Evolutionary conservation across 2,797 vertebrate genomes (phyloP).

Genomic region (Peromyscus nudipes): DNA sequence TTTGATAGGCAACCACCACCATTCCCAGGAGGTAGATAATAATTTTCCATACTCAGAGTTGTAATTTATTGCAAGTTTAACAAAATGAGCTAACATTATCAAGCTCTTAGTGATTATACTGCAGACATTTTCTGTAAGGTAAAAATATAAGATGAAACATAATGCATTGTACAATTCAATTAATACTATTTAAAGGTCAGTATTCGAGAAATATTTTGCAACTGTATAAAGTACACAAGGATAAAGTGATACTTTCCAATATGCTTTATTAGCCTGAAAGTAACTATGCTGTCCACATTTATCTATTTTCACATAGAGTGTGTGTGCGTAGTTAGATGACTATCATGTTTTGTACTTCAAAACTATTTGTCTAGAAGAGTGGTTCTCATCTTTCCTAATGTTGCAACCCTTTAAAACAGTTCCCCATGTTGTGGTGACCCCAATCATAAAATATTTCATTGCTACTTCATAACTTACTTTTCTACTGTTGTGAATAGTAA

Average conservation of each 20-base stretch:
- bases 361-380: not conserved
- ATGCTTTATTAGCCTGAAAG: not conserved
- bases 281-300: not conserved
- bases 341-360: not conserved
- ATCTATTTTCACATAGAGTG: not conserved
- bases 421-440: too few species aligned
- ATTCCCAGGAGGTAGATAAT: not conserved
- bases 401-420: too few species aligned
- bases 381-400: not conserved
- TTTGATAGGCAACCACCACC: not conserved
- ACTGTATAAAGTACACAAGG: not conserved
- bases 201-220: conserved; percentile 34
- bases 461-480: not conserved
- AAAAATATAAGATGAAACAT: conserved; percentile 1
- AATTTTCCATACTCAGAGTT: not conserved
- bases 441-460: not conserved
- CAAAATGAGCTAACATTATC: not conserved
- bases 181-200: not conserved
- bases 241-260: not conserved
- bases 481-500: not conserved
- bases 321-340: not conserved
- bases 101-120: not conserved
- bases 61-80: conserved; percentile 27
- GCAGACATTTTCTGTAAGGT: conserved; percentile 50
- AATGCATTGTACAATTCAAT: not conserved